These are phyloP conservation scores for Jaculus jaculus DNA, from an alignment of 2,113 vertebrate species.

Conservation along the genomic window DNA sequence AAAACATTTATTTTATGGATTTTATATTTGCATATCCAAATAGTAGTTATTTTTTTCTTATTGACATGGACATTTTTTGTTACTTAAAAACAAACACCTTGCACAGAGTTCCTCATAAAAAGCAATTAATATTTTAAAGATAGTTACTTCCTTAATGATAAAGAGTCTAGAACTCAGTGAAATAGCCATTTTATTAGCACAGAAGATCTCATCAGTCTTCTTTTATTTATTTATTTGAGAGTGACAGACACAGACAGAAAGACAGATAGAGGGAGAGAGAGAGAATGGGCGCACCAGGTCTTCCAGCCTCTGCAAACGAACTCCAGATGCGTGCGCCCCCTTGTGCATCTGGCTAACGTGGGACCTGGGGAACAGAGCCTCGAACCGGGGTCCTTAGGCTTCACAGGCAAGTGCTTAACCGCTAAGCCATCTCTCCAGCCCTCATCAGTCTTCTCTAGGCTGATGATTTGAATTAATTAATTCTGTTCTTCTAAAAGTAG, in stretches of 20 bases:
- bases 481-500: not conserved
- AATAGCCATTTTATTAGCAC: not conserved
- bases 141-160: not conserved
- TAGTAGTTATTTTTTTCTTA: conserved; percentile 44
- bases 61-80: conserved; percentile 19
- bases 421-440: too few species aligned
- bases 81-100: conserved; percentile 17
- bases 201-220: not conserved
- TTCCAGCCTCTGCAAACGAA: too few species aligned
- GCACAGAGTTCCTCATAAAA: not conserved
- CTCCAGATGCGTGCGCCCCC: too few species aligned
- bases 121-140: conserved; percentile 28
- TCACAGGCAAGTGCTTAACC: too few species aligned
- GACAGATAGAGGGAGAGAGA: too few species aligned
- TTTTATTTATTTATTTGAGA: too few species aligned
- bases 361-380: too few species aligned
- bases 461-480: conserved; percentile 52
- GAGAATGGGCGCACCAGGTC: too few species aligned
- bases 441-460: not conserved
- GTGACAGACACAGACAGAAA: too few species aligned
- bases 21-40: conserved; percentile 60
- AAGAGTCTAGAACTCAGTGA: not conserved
- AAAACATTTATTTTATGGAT: conserved; percentile 63
- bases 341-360: too few species aligned
- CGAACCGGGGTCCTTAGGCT: too few species aligned